Conservation (phyloP, 2,797 vertebrate species). For the Ciconia nigra region DNA sequence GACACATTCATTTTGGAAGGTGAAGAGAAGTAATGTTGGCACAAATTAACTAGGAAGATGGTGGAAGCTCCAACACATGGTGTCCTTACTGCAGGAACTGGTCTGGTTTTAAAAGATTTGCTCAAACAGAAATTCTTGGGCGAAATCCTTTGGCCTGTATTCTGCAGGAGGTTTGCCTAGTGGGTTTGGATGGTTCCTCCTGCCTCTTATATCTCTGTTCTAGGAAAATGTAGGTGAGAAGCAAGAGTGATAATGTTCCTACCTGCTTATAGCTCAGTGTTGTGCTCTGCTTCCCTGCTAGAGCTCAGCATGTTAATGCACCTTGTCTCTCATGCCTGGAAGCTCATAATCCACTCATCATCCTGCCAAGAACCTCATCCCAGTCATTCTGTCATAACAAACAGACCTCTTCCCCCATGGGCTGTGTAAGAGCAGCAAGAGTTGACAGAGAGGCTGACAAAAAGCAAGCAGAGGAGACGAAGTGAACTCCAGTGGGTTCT, state of each 20-base stretch:
- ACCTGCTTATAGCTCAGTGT: neutral
- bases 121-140: neutral
- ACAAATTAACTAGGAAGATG: neutral
- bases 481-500: neutral
- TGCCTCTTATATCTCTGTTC: neutral
- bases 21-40: neutral
- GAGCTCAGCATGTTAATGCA: neutral
- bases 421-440: neutral
- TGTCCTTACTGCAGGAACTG: neutral
- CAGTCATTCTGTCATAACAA: neutral
- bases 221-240: neutral
- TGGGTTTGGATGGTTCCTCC: neutral
- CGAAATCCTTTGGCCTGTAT: neutral
- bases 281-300: neutral
- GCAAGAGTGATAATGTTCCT: neutral
- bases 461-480: neutral
- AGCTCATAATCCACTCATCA: neutral
- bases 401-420: neutral
- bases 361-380: conserved; percentile 37
- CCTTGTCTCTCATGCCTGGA: neutral
- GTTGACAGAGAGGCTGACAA: neutral
- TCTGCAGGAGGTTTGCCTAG: neutral
- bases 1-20: neutral
- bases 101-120: neutral
- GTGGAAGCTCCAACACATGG: neutral